A percentile compares a stretch with the other conserved stretches of the same genome.
Conservation (phyloP, 2,888 invertebrate genomes). For the Acanthosoma haemorrhoidale region DNA sequence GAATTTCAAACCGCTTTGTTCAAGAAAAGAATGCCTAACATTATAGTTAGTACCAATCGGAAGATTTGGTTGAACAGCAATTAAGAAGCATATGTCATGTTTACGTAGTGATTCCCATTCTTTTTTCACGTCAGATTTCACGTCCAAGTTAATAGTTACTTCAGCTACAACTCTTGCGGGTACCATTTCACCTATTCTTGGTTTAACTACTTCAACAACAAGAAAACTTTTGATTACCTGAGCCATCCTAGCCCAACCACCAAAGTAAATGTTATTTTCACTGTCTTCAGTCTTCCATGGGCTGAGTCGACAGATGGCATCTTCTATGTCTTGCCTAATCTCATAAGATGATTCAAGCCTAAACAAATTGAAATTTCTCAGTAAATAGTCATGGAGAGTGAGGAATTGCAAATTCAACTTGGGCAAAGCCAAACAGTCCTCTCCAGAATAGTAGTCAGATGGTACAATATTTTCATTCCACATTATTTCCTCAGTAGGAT, state of each 20-base stretch:
- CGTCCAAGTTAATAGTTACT: conserved; percentile 85
- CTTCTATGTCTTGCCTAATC: conserved; percentile 97
- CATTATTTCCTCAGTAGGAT: conserved; percentile 95
- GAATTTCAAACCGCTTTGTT: conserved; percentile 84
- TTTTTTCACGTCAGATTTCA: conserved; percentile 81
- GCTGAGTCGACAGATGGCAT: conserved; percentile 87
- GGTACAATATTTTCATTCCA: conserved; percentile 99
- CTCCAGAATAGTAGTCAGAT: conserved; percentile 93
- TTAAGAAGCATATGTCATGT: conserved; percentile 95
- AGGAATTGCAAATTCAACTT: conserved; percentile 97
- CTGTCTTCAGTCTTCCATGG: conserved; percentile 95
- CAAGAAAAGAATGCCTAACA: conserved; percentile 76
- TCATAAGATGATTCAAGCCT: conserved; percentile 95
- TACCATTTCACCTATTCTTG: conserved; percentile 86
- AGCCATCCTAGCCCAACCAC: conserved; percentile 99
- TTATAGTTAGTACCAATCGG: conserved; percentile 82
- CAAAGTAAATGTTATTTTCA: conserved; percentile 80
- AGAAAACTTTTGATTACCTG: conserved; percentile 87
- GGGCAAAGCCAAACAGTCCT: conserved; percentile 90
- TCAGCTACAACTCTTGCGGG: conserved; percentile 95
- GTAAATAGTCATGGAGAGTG: conserved; percentile 93
- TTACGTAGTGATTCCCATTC: conserved; percentile 97
- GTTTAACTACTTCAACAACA: conserved; percentile 90
- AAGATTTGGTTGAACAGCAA: conserved; percentile 81
- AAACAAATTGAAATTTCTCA: conserved; percentile 96